phyloP scores from a whole-genome alignment of 2,888 invertebrate species.

The Apeira syringaria region DNA sequence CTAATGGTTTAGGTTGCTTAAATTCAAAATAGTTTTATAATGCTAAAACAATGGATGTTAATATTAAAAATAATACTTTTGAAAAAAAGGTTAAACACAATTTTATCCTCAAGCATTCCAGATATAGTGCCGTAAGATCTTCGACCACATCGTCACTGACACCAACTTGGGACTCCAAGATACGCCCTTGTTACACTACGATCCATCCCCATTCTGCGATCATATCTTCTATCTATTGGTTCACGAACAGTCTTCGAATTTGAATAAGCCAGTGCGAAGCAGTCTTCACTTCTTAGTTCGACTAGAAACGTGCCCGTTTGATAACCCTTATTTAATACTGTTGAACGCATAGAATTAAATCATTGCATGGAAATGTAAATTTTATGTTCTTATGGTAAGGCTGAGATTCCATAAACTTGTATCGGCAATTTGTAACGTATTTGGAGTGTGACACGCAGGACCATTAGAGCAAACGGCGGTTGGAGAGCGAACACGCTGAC shows the following conservation, averaged over 20 bases:
- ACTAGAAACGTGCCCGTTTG: conserved; percentile 39
- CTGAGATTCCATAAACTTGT: conserved; percentile 24
- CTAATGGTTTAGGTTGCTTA: too few species aligned
- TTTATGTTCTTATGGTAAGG: conserved; percentile 33
- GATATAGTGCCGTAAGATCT: too few species aligned
- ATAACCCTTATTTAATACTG: conserved; percentile 19
- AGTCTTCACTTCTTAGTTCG: conserved; percentile 34
- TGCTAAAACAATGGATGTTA: too few species aligned
- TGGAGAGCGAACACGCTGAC: conserved; percentile 50
- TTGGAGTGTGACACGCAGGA: conserved; percentile 32
- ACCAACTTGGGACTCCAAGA: too few species aligned
- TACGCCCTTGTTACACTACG: too few species aligned
- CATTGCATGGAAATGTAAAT: conserved; percentile 24
- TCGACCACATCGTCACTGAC: too few species aligned
- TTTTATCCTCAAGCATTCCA: too few species aligned
- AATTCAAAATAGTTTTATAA: too few species aligned
- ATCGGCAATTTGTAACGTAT: conserved; percentile 28
- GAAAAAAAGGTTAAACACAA: too few species aligned
- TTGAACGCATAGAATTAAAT: conserved; percentile 18
- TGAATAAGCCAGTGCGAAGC: conserved; percentile 40
- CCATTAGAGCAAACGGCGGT: conserved; percentile 67
- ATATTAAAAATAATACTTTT: too few species aligned
- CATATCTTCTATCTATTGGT: too few species aligned
- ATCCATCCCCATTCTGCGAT: too few species aligned
- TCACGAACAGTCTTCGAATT: conserved; percentile 40